These are phyloP conservation scores for Cephus sareptanus DNA, from an alignment of 2,888 invertebrate genomes.

Conservation along the genomic window DNA sequence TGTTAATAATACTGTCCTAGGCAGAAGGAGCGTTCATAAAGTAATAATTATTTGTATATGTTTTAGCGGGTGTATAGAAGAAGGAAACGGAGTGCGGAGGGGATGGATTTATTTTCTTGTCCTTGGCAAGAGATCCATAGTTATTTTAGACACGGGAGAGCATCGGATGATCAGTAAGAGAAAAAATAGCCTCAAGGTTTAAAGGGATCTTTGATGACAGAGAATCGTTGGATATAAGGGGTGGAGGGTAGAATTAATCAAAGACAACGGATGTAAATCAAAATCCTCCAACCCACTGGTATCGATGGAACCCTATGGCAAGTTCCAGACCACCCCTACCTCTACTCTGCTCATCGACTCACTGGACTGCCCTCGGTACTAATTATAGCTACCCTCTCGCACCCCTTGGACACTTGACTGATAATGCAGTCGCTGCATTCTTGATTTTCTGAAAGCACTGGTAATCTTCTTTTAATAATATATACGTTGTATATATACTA, in stretches of 20 bases:
- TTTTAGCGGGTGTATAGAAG: neutral
- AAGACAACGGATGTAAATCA: neutral
- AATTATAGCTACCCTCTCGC: neutral
- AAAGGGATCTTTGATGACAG: neutral
- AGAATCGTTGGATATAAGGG: neutral
- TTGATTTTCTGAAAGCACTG: neutral
- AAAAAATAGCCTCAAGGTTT: neutral
- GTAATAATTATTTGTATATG: constrained; percentile 21
- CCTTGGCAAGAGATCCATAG: no score
- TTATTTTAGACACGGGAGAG: neutral
- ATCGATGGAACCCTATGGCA: neutral
- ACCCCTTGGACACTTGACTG: neutral
- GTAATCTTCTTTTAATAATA: neutral
- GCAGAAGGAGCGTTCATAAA: constrained; percentile 15
- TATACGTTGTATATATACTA: neutral
- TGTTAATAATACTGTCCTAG: neutral
- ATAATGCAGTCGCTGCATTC: neutral
- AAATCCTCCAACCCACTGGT: neutral
- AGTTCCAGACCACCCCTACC: neutral
- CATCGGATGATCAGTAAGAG: neutral
- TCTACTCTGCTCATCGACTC: neutral
- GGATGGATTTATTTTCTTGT: neutral
- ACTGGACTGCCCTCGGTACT: neutral
- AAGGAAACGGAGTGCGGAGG: neutral
- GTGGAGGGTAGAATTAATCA: neutral